A percentile compares a stretch with the other conserved stretches of the same genome.
phyloP scores from a whole-genome alignment of 2,797 vertebrate genomes.

The Halcyon leucocephala region DNA sequence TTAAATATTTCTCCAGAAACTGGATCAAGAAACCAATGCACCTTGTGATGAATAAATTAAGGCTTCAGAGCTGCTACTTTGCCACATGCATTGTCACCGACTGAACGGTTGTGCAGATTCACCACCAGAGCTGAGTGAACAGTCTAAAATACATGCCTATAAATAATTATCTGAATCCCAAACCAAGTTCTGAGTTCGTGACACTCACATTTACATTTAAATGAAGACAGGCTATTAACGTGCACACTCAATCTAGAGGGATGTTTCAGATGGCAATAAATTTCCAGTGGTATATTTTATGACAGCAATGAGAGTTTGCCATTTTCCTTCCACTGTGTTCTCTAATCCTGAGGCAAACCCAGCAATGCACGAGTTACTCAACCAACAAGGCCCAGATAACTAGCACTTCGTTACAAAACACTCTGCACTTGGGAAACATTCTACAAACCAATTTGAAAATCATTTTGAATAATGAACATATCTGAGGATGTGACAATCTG shows the following conservation, averaged over 20 bases:
- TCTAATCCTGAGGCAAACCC: neutral
- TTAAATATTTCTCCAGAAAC: conserved; percentile 48
- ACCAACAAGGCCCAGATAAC: neutral
- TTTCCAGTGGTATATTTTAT: neutral
- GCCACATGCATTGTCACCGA: neutral
- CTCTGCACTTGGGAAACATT: neutral
- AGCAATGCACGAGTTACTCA: neutral
- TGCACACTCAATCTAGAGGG: neutral
- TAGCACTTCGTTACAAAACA: neutral
- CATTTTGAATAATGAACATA: neutral
- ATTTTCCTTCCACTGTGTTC: neutral
- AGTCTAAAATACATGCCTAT: neutral
- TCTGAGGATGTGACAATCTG: neutral
- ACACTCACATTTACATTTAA: neutral
- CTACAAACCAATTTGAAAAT: conserved; percentile 11
- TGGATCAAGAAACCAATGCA: conserved; percentile 6
- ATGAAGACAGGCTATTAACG: neutral
- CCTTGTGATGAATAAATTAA: conserved; percentile 47
- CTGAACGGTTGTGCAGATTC: neutral
- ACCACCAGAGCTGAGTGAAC: neutral
- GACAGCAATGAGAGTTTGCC: neutral
- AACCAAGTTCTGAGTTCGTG: neutral
- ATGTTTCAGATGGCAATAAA: neutral
- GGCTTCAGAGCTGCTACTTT: conserved; percentile 3
- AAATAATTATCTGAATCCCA: conserved; percentile 8